phyloP scores from a whole-genome alignment of 2,113 vertebrate genomes.

The Etheostoma cragini region DNA sequence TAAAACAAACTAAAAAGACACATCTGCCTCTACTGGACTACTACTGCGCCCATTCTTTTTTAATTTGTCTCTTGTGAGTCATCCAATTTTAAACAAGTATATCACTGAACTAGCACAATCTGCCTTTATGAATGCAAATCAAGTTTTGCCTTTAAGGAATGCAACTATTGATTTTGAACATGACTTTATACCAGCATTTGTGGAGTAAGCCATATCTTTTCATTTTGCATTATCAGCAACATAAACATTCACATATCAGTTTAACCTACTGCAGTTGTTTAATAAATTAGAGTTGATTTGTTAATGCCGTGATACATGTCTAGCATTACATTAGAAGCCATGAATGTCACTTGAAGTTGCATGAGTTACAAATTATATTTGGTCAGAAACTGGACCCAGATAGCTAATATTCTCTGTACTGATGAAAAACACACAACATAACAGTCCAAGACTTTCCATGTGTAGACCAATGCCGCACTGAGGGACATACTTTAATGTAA shows the following conservation, averaged over 20 bases:
- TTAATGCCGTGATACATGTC: not conserved
- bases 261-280: not conserved
- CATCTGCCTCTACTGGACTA: not conserved
- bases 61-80: not conserved
- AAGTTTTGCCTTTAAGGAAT: no score
- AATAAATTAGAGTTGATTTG: not conserved
- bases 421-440: not conserved
- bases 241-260: not conserved
- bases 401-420: not conserved
- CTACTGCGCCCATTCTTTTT: not conserved
- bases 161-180: not conserved
- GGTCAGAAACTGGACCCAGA: not conserved
- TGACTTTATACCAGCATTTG: not conserved
- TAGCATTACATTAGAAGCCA: not conserved
- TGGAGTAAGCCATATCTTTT: not conserved
- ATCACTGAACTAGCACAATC: not conserved
- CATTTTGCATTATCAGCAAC: not conserved
- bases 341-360: not conserved
- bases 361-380: not conserved
- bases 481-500: constrained; percentile 31
- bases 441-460: not conserved
- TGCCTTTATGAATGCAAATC: not conserved
- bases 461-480: not conserved
- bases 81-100: not conserved
- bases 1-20: no score